Base-by-base conservation (phyloP, 2,797 vertebrate species). In the Pogonophryne albipinna region DNA sequence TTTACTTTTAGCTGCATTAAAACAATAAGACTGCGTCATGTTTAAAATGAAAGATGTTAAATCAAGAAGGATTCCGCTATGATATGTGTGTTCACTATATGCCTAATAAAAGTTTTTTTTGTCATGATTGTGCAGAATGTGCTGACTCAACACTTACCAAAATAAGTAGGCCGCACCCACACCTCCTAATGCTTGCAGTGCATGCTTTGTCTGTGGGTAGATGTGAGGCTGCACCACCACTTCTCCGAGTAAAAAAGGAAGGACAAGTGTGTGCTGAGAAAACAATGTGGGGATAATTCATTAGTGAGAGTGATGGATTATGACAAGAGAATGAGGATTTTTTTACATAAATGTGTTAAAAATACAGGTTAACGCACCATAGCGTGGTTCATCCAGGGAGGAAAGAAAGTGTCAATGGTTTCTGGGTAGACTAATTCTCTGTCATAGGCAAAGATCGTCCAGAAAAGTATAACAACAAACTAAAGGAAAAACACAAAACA, bases 351-450 rank as follows among this genome's bases (percentile, higher is more conserved):
- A 3, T 44, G 10, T 45, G 14, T 27, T 55, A 13, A 19, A 20
- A 31, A 42, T 47, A 13, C 6, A 57, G 2, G 16, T 70, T 41
- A 34, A 76, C 92, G 92, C 84, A 98, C 97, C 96, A 97, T 94
- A 23, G 96, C 94, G 0, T 98, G 97, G 84, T 98, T 99, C 52
- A 96, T 67, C 97, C 97, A 98, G 0, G 58, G 71, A 0, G 97
- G 96, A 82, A 99, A 94, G 87, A 97, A 74, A 38, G 31, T 42
- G 71, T 98, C 97, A 4, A 98, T 84, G 14, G 68, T 82, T 45
- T 94, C 94, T 10, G 97, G 97, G 79, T 96, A 98, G 81, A 99
- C 76, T 38, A 98, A 86, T 47, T 97, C 93, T 92, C 96, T 92
- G 76, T 99, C 94, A 16, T 96, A 97, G 65, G 89, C 80, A 75